Evolutionary conservation across 2,113 vertebrate genomes (phyloP), one percentile per base, ranked within the genome.

Genomic region (Heloderma charlesbogerti): DNA sequence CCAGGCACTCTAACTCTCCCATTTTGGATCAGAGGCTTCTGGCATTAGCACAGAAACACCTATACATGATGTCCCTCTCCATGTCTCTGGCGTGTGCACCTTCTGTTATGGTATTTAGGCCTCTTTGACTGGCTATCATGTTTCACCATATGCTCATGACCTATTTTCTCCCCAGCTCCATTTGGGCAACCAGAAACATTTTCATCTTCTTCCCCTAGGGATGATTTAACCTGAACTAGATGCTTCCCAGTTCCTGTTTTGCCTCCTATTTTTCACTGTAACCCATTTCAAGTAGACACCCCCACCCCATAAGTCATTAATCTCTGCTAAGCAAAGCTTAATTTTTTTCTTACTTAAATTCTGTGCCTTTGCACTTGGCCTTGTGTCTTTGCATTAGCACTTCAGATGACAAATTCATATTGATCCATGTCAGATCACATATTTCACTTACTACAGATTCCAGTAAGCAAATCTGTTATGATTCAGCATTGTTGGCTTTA

Each of bases 331-430:
- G 75, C 29, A 84, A 91, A 69, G 1, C 37, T 8, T 77, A 22
- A 91, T 0, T 31, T 89, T 75, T 89, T 51, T 87, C 29, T 85
- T 94, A 51, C 13, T 63, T 63, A 0, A 37, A 27, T 82, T n/a
- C 4, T 37, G 54, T 81, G 25, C 85, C 67, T 85, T 84, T 77
- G 10, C 22, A 51, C 0, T 0, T 82, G 81, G 27, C n/a, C 80
- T 92, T 85, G 29, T 94, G 88, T 84, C 92, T 94, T 89, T 88
- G 77, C 20, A 31, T 78, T 60, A 87, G 43, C 43, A 4, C 48
- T 83, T 88, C 89, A 22, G 48, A 72, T 29, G n/a, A 88, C 77
- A 93, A 93, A 91, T 74, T 87, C 1, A 0, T 48, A 81, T n/a
- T 51, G 78, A 92, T 91, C 74, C 0, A 0, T n/a, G 74, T 43